Evolutionary conservation across 37 sponge, comb jelly and placozoan genomes (phyloP).

Genomic region (Beroe forskalii): DNA sequence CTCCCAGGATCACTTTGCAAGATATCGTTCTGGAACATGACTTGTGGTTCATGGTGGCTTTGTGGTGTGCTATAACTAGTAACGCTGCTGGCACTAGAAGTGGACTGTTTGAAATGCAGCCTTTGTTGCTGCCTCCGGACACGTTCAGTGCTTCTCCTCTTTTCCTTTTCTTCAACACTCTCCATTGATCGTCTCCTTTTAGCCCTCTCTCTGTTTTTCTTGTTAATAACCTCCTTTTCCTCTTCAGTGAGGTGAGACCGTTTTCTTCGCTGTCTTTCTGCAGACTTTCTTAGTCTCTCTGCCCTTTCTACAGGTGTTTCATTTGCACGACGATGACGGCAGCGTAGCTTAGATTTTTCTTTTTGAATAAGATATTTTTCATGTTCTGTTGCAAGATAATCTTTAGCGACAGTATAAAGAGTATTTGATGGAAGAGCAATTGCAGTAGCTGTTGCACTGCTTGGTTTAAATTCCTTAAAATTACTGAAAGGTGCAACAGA

Average conservation of each 20-base stretch:
- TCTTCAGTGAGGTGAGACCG: background rate
- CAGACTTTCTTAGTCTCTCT: background rate
- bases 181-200: background rate
- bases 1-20: background rate
- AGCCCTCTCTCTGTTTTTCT: background rate
- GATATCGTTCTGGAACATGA: background rate
- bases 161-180: background rate
- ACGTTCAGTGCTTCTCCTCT: background rate
- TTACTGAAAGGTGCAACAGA: background rate
- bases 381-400: conserved; percentile 6
- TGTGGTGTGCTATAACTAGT: background rate
- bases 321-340: background rate
- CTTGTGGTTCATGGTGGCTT: background rate
- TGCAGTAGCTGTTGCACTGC: background rate
- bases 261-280: conserved; percentile 17
- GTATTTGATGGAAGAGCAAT: background rate
- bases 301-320: conserved; percentile 15
- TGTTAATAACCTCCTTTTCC: background rate
- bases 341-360: background rate
- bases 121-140: background rate
- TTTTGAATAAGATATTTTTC: conserved; percentile 28
- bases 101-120: background rate
- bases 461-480: background rate
- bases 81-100: background rate
- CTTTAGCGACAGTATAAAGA: conserved; percentile 24